A percentile compares a stretch with the other conserved stretches of the same genome.
phyloP scores from a whole-genome alignment of 1,140 invertebrate species.

The Holotrichia oblita region DNA sequence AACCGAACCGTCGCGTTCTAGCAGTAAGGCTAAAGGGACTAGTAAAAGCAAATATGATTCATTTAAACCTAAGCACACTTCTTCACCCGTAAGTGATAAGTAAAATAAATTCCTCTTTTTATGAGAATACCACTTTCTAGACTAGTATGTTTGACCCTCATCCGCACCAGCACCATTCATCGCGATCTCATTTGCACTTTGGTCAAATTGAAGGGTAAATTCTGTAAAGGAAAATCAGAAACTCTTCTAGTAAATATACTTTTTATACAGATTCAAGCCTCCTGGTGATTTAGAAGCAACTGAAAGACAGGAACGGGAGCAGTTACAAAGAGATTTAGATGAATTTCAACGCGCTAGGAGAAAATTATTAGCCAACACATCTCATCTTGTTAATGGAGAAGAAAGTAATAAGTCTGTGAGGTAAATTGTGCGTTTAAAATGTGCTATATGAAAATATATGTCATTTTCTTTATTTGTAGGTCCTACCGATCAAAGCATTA shows the following conservation, averaged over 20 bases:
- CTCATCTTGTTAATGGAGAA: conserved; percentile 22
- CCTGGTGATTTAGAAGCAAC: conserved; percentile 28
- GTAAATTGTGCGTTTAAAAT: background rate
- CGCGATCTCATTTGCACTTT: background rate
- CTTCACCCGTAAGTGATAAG: background rate
- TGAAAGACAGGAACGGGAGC: conserved; percentile 36
- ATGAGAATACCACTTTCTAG: background rate
- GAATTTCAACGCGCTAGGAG: conserved; percentile 41
- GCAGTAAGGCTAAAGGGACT: background rate
- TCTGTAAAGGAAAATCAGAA: background rate
- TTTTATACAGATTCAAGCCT: background rate
- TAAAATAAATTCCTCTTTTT: no score
- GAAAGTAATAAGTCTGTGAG: background rate
- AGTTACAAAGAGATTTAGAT: conserved; percentile 42
- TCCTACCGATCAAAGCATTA: conserved; percentile 9
- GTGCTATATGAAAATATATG: background rate
- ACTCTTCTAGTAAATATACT: background rate
- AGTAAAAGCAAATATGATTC: conserved; percentile 6
- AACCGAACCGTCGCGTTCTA: background rate
- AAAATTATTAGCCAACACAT: conserved; percentile 40
- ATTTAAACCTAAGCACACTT: background rate
- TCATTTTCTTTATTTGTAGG: background rate
- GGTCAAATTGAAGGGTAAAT: conserved; percentile 18
- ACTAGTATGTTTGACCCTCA: background rate
- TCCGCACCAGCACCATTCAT: background rate